A percentile compares a stretch with the other conserved stretches of the same genome.
phyloP scores from a whole-genome alignment of 2,113 vertebrate genomes.

The Tragelaphus imberbis region DNA sequence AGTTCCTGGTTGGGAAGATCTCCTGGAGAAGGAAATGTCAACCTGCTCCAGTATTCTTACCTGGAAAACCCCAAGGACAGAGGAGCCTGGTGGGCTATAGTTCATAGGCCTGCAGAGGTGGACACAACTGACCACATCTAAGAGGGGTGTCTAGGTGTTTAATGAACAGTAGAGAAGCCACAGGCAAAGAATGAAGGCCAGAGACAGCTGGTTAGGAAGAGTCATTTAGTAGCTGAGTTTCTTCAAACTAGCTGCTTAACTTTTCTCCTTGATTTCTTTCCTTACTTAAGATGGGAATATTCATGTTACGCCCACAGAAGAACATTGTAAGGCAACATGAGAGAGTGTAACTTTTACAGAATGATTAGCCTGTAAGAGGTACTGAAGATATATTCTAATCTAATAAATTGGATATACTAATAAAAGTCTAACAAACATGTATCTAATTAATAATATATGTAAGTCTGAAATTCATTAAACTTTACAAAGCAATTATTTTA shows the following conservation, averaged over 20 bases:
- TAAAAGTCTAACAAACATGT: background rate
- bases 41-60: background rate
- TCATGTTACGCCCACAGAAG: rapidly evolving
- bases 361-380: rapidly evolving
- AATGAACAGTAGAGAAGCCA: too few relatives aligned
- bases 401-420: background rate
- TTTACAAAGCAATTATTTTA: background rate
- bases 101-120: background rate
- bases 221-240: background rate
- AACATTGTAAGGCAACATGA: rapidly evolving
- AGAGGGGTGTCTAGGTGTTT: background rate
- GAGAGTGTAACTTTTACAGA: rapidly evolving
- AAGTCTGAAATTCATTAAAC: background rate
- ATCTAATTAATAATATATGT: background rate
- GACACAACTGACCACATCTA: background rate
- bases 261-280: background rate
- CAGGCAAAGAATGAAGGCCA: background rate
- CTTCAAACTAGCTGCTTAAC: background rate
- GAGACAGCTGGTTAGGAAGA: background rate
- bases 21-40: background rate
- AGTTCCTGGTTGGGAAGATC: background rate
- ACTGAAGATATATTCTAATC: background rate
- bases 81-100: background rate
- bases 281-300: background rate
- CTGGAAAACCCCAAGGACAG: background rate